These are phyloP conservation scores for Nilaparvata lugens DNA, from an alignment of 1,140 invertebrate species.

Conservation along the genomic window DNA sequence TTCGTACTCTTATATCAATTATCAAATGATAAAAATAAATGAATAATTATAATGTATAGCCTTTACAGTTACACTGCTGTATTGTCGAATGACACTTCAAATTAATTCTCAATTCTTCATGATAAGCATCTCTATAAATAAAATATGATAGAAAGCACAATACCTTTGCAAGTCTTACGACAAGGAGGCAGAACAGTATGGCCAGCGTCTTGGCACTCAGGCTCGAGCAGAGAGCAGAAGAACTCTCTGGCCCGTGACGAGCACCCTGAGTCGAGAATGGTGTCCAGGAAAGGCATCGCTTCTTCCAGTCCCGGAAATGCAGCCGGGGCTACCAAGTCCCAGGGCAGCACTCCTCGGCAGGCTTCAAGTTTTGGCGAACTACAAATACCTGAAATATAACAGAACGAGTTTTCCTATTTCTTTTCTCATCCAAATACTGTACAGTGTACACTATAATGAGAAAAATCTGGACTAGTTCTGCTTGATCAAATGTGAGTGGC, in stretches of 20 bases:
- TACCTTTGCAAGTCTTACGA: conserved; percentile 54
- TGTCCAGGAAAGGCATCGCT: conserved; percentile 42
- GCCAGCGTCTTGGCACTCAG: conserved; percentile 49
- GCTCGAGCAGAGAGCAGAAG: conserved; percentile 51
- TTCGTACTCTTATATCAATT: too few species aligned
- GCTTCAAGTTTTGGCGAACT: conserved; percentile 21
- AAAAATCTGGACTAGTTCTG: too few species aligned
- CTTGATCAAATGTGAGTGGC: too few species aligned
- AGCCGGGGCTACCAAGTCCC: conserved; percentile 46
- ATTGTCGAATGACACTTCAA: too few species aligned
- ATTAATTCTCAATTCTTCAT: too few species aligned
- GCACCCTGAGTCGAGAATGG: conserved; percentile 48
- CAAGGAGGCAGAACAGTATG: conserved; percentile 48
- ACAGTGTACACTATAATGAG: too few species aligned
- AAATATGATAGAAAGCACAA: background rate
- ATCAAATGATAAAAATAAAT: too few species aligned
- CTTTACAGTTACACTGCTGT: too few species aligned
- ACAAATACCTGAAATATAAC: conserved; percentile 16
- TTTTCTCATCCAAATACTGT: too few species aligned
- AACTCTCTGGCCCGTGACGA: conserved; percentile 49
- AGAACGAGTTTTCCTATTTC: too few species aligned
- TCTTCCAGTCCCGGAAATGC: conserved; percentile 35
- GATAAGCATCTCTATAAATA: too few species aligned
- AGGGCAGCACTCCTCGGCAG: conserved; percentile 51
- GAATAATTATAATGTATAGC: too few species aligned